Evolutionary conservation across 1,140 invertebrate genomes (phyloP).

Genomic region (honey bee (Apis mellifera)): DNA sequence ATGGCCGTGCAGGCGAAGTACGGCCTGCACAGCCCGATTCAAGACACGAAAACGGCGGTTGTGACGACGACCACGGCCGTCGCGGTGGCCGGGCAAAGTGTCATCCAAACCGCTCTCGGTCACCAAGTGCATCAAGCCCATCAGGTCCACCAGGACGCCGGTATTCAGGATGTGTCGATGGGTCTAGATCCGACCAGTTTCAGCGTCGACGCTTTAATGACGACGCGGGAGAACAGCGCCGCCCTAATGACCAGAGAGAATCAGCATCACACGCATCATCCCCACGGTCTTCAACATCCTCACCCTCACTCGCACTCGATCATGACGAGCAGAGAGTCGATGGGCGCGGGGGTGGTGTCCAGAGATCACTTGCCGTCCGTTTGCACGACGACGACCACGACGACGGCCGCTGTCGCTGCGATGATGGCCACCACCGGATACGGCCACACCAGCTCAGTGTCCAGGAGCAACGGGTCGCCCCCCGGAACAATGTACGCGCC

Average conservation of each 20-base stretch:
- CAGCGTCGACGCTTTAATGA: slow-evolving; percentile 83
- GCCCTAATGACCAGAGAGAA: slow-evolving; percentile 77
- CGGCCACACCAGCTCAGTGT: slow-evolving; percentile 73
- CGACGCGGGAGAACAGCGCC: slow-evolving; percentile 74
- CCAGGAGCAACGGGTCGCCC: slow-evolving; percentile 82
- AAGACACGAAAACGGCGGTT: slow-evolving; percentile 71
- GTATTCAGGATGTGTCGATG: slow-evolving; percentile 80
- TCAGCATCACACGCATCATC: slow-evolving; percentile 81
- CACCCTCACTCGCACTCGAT: slow-evolving; percentile 80
- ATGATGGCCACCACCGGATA: slow-evolving; percentile 83
- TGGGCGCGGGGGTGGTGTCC: slow-evolving; percentile 76
- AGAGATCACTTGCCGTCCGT: slow-evolving; percentile 72
- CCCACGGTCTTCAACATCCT: slow-evolving; percentile 81
- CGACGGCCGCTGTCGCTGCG: slow-evolving; percentile 74
- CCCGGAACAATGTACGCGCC: slow-evolving; percentile 81
- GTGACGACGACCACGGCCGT: slow-evolving; percentile 55
- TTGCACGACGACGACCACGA: slow-evolving; percentile 68
- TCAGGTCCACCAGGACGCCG: slow-evolving; percentile 72
- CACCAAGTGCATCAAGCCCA: slow-evolving; percentile 74
- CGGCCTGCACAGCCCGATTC: slow-evolving; percentile 81
- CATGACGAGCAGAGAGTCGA: slow-evolving; percentile 74
- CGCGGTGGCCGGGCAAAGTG: slow-evolving; percentile 60
- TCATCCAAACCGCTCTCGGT: slow-evolving; percentile 73
- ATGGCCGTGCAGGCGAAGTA: slow-evolving; percentile 74
- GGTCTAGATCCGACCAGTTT: slow-evolving; percentile 81